Evolutionary conservation across 2,888 invertebrate genomes (phyloP).

Genomic region (Eupsilia transversa): DNA sequence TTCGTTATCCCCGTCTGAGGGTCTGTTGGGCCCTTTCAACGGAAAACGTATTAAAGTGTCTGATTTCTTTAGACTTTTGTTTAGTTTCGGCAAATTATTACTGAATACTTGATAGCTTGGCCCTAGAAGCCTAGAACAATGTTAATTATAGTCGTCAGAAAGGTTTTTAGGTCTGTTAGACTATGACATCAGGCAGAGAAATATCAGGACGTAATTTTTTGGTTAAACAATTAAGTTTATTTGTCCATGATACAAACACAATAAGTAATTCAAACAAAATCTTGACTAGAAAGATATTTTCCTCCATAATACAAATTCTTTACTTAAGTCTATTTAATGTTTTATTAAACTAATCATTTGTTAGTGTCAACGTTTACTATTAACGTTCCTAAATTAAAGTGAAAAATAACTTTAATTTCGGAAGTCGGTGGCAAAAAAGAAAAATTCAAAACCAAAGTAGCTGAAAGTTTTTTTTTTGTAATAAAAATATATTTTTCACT

Average conservation of each 20-base stretch:
- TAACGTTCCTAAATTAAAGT: no score
- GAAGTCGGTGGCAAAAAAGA: no score
- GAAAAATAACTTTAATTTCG: no score
- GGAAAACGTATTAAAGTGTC: constrained; percentile 43
- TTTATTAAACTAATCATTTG: neutral
- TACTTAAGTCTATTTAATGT: neutral
- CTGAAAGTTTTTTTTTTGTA: no score
- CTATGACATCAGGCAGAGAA: neutral
- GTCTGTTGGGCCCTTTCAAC: constrained; percentile 2
- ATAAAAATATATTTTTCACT: no score
- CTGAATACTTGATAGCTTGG: constrained; percentile 6
- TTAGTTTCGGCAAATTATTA: constrained; percentile 27
- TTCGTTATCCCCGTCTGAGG: constrained; percentile 52
- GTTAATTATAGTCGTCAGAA: neutral
- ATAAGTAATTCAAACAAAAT: neutral
- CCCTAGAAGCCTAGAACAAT: neutral
- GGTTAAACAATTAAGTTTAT: neutral
- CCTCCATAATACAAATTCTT: neutral
- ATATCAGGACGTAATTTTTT: neutral
- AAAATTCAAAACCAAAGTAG: no score
- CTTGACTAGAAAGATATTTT: neutral
- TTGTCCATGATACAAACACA: neutral
- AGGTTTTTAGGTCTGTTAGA: neutral
- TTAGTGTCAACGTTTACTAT: neutral
- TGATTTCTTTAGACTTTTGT: constrained; percentile 43